A percentile compares a stretch with the other conserved stretches of the same genome.
phyloP scores from a whole-genome alignment of 2,113 vertebrate species.

The Pseudopodoces humilis region DNA sequence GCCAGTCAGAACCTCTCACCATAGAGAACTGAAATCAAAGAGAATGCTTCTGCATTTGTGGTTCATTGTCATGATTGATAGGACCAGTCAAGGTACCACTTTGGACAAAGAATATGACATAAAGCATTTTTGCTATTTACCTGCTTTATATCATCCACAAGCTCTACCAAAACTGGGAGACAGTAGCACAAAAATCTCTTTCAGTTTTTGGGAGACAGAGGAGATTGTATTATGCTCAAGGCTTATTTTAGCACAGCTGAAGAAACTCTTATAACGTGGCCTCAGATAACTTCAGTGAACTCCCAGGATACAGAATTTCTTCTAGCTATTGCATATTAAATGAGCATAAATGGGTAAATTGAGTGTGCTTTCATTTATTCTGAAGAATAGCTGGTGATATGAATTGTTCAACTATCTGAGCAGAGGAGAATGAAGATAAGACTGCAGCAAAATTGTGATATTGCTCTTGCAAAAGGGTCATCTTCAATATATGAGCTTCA shows the following conservation, averaged over 20 bases:
- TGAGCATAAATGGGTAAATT: slow-evolving; percentile 8
- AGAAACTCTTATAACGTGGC: neutral
- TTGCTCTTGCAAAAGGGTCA: neutral
- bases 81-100: neutral
- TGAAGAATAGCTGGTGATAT: slow-evolving; percentile 20
- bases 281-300: slow-evolving; percentile 15
- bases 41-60: neutral
- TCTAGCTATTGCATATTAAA: neutral
- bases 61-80: neutral
- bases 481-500: neutral
- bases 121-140: neutral
- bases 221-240: neutral
- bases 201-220: neutral
- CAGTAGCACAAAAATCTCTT: neutral
- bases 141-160: neutral
- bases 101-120: neutral
- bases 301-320: slow-evolving; percentile 18
- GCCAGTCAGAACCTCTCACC: neutral
- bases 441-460: neutral
- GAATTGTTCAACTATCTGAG: neutral
- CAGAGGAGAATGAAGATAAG: slow-evolving; percentile 29
- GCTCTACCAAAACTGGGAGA: neutral
- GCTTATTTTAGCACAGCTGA: slow-evolving; percentile 3
- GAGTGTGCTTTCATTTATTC: slow-evolving; percentile 25
- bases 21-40: neutral